Evolutionary conservation across 2,113 vertebrate species (phyloP), one percentile per base, ranked within the genome.

Genomic region (Rhea americana): DNA sequence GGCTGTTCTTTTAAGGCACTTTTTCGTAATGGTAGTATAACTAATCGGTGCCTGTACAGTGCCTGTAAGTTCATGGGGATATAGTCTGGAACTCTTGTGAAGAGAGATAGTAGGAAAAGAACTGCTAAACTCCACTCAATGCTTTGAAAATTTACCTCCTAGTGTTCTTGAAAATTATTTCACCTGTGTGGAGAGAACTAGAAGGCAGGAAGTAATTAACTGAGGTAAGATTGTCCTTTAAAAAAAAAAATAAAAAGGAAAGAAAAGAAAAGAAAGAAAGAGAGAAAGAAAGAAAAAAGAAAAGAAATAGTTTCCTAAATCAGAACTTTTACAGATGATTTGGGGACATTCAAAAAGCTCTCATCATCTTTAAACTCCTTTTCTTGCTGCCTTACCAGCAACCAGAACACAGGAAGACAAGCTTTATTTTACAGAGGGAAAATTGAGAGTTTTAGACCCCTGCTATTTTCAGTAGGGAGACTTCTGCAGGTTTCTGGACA

Each of bases 71-170:
- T 93, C 51, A 86, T 18, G 74, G 37, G 7, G 10, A 85, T 24
- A 47, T 9, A 55, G 11, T 81, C 77, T 74, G 73, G 76, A 93
- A 78, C 25, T 7, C 43, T 53, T 55, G 65, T 2, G 10, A 83
- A 78, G 20, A 87, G 4, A 3, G 45, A 2, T 11, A 93, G 30
- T 41, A 89, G 37, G 21, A 76, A 72, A 92, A 82, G 11, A 30
- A 39, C 53, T 87, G 39, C 43, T 89, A 85, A 89, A 73, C 1
- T 2, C 5, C 15, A 82, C 45, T 82, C 2, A 2, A 47, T 37
- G 13, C 71, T 92, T 89, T 93, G 81, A 96, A 96, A 39, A 50
- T 71, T 91, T 94, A 89, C 71, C 84, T 73, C 89, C 85, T 63
- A 67, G 26, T 47, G 67, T 63, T 82, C 71, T 80, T 89, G 67